Conservation (phyloP, 2,888 invertebrate species). For the Nomada fabriciana region DNA sequence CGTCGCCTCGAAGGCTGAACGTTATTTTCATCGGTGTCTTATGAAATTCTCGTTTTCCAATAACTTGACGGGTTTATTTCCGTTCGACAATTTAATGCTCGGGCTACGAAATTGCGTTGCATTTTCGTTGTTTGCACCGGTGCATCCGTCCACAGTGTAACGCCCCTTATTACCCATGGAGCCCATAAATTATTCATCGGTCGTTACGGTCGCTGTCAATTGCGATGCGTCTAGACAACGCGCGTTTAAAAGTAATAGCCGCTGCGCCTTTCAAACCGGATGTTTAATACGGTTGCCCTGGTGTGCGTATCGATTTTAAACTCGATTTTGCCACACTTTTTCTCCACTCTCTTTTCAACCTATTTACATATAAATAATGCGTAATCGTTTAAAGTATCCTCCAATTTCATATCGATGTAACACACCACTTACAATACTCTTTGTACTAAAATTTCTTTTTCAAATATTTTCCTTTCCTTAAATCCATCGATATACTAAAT, state of each 20-base stretch:
- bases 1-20: background rate
- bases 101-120: background rate
- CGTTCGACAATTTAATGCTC: background rate
- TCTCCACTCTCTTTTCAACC: too few species aligned
- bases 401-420: too few species aligned
- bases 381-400: too few species aligned
- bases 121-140: background rate
- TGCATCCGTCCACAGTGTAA: slow-evolving; percentile 30
- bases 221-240: slow-evolving; percentile 71
- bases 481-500: too few species aligned
- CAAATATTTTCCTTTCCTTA: too few species aligned
- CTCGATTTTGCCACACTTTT: background rate
- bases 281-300: slow-evolving; percentile 46
- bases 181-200: slow-evolving; percentile 75
- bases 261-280: slow-evolving; percentile 53
- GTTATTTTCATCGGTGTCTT: background rate
- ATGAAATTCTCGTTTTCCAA: background rate
- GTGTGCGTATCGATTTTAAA: slow-evolving; percentile 3
- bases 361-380: too few species aligned
- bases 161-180: slow-evolving; percentile 40
- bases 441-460: too few species aligned
- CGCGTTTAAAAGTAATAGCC: slow-evolving; percentile 63
- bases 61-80: background rate
- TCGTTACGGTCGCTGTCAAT: slow-evolving; percentile 65
- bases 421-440: too few species aligned